Base-by-base conservation (phyloP, 2,888 invertebrate genomes). In the Ectobius pallidus region DNA sequence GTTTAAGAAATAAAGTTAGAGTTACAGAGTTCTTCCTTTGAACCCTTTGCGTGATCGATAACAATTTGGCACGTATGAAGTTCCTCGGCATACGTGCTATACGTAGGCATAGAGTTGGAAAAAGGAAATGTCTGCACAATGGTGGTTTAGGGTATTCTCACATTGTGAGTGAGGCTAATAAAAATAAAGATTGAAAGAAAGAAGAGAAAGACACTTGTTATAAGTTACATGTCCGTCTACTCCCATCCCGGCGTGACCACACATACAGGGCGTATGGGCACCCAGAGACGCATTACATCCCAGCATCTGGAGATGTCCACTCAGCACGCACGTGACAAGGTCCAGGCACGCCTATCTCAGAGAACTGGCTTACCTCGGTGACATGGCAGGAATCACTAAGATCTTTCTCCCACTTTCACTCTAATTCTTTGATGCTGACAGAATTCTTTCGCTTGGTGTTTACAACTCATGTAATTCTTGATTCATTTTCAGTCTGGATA, bases 251-350 rank as follows among this genome's bases (percentile, higher is more conserved):
- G n/a, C n/a, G 25, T 46, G 18, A 22, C 22, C 11, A 20, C 4
- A 25, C 25, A 7, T 20, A n/a, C 3, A 2, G 25, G 14, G 2
- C 22, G 9, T 42, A 42, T 63, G 39, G 63, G 42, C 63, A 63
- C 34, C 63, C 14, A 18, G 63, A 63, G 42, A 16, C 63, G 9
- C 63, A 63, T 63, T 22, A 42, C 52, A 42, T 52, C 52, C 52
- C 52, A 25, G 42, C 34, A 63, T 68, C 68, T 49, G 49, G 68
- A 49, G 46, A 49, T 68, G 68, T 68, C 68, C 68, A 68, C 52
- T 68, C 68, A 68, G 68, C 68, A 68, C 46, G 68, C 27, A 68
- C 68, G 68, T 68, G 68, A 68, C 67, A 61, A 18, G 14, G 18
- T 39, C 22, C 22, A 16, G 63, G 14, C 42, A 63, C 63, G 63